Evolutionary conservation across 2,888 invertebrate genomes (phyloP).

Genomic region (Pandemis heparana): DNA sequence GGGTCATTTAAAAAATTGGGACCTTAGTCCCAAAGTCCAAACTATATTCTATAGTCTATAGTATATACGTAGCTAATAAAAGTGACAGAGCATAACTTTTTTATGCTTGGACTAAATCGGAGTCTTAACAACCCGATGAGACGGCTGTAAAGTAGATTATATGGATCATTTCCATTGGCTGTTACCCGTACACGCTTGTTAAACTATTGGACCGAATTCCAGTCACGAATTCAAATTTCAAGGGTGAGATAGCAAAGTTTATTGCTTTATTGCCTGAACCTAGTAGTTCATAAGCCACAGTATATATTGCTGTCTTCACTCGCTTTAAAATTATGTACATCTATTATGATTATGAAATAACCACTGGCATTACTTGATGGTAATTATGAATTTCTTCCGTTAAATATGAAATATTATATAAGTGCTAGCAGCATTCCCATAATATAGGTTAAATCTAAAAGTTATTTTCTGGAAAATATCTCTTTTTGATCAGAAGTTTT

Average conservation of each 20-base stretch:
- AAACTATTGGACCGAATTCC: slow-evolving; percentile 29
- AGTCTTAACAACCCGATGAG: slow-evolving; percentile 36
- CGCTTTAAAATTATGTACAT: not conserved
- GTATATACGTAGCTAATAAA: slow-evolving; percentile 21
- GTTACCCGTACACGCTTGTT: slow-evolving; percentile 33
- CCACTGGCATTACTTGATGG: no score
- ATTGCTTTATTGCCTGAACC: not conserved
- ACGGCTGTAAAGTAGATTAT: slow-evolving; percentile 39
- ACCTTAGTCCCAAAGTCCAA: not conserved
- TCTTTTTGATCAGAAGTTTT: no score
- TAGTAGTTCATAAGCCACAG: not conserved
- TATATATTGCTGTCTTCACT: not conserved
- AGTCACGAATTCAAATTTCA: slow-evolving; percentile 24
- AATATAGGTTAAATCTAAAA: no score
- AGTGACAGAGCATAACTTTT: slow-evolving; percentile 24
- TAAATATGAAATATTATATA: no score
- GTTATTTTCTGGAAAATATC: no score
- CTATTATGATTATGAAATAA: not conserved
- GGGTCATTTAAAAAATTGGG: no score
- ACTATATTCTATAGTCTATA: not conserved
- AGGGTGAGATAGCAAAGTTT: not conserved
- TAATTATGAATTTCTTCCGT: no score
- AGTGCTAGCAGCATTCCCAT: no score
- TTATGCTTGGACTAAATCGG: slow-evolving; percentile 32
- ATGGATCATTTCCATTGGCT: slow-evolving; percentile 25